Conservation (phyloP, 2,888 invertebrate species). For the Imbricaverruca yamaguchii region DNA sequence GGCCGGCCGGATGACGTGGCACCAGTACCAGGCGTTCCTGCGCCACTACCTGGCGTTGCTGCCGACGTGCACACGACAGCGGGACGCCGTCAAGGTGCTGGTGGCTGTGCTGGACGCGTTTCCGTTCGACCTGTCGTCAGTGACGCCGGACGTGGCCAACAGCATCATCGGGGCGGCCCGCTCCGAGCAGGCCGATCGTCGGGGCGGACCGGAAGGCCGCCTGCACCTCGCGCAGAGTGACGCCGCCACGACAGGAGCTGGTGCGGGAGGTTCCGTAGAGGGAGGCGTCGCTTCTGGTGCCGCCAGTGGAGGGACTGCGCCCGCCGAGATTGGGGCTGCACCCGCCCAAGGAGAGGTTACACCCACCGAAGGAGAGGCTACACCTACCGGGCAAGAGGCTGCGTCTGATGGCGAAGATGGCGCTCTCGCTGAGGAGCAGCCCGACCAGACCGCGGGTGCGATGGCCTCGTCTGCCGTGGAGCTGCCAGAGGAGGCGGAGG, state of each 20-base stretch:
- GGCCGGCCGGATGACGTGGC: constrained; percentile 76
- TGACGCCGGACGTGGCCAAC: constrained; percentile 15
- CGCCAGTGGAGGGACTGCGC: background rate
- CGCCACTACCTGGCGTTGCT: constrained; percentile 72
- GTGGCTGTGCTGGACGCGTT: constrained; percentile 79
- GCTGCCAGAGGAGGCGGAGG: background rate
- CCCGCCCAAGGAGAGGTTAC: no score
- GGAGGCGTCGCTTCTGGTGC: background rate
- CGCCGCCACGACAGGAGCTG: no score
- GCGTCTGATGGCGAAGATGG: background rate
- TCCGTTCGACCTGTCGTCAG: constrained; percentile 66
- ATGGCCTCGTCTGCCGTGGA: background rate
- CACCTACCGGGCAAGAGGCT: background rate
- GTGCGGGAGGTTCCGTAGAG: no score
- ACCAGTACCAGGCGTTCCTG: constrained; percentile 73
- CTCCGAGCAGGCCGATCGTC: background rate
- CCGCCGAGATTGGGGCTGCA: no score
- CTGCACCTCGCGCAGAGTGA: no score
- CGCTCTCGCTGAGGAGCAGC: background rate
- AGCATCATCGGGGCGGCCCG: background rate
- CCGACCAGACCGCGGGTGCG: background rate
- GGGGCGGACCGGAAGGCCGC: no score
- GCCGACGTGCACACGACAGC: constrained; percentile 59
- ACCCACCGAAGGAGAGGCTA: no score
- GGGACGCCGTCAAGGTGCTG: constrained; percentile 67